Evolutionary conservation across 1,140 invertebrate species (phyloP), one percentile per base, ranked within the genome.

Genomic region (Conopomorpha cramerella): DNA sequence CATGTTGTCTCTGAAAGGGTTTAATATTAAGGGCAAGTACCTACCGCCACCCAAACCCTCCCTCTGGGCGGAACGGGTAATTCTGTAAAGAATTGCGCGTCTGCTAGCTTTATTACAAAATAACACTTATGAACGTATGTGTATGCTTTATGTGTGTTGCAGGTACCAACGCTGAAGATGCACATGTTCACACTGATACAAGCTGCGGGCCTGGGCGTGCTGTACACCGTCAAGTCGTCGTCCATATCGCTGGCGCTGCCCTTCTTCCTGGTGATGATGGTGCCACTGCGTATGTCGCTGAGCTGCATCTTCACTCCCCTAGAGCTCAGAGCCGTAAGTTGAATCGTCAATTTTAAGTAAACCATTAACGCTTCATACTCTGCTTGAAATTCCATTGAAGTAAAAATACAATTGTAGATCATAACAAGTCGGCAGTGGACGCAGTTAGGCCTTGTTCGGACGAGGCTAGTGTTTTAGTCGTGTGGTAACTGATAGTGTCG

Each of bases 81-180:
- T 23, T 11, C 3, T 31, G 16, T 15, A 14, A 12, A 18, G 31
- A 19, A 16, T 8, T 16, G n/a, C 27, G 17, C 14, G 14, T 25
- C 30, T 33, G 29, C 19, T 15, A 30, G 23, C 23, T 31, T 13
- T 10, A 7, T n/a, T 23, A 15, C 23, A n/a, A n/a, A 15, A 12
- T 34, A 8, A 14, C 16, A 31, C n/a, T n/a, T 14, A 15, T 31
- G 3, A 30, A 8, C 2, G 11, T 13, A 6, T 13, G 13, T 2
- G 8, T 11, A 4, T 2, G 2, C 12, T 34, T 25, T 10, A 17
- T 16, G 61, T 51, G 47, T 36, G 28, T 80, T 78, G 13, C 65
- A 91, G 89, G 91, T 96, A 2, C 87, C 87, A 45, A 95, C 93
- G 0, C 82, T 86, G 61, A 95, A 94, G 63, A 95, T 98, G 92